phyloP scores from a whole-genome alignment of 2,888 invertebrate species.

The Mylabris sibirica region DNA sequence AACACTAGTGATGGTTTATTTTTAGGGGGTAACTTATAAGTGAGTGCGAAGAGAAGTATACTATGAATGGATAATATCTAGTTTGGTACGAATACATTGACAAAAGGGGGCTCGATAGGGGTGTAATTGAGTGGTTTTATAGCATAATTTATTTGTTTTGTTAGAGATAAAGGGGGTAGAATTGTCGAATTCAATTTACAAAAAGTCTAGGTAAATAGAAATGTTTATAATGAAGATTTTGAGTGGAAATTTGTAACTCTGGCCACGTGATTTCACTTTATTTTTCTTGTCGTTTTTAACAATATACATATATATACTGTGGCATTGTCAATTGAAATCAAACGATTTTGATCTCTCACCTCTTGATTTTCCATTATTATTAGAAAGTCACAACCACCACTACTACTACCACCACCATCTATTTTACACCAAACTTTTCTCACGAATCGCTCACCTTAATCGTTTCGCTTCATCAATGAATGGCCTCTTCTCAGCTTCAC shows the following conservation, averaged over 20 bases:
- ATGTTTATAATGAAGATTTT: background rate
- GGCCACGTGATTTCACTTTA: background rate
- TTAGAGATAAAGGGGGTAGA: slow-evolving; percentile 26
- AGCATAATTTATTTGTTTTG: slow-evolving; percentile 24
- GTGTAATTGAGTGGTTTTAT: slow-evolving; percentile 6
- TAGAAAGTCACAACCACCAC: background rate
- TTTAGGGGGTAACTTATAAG: background rate
- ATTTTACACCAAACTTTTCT: background rate
- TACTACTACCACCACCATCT: background rate
- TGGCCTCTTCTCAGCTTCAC: slow-evolving; percentile 85
- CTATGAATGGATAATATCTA: slow-evolving; percentile 8
- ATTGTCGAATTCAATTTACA: background rate
- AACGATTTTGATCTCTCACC: slow-evolving; percentile 12
- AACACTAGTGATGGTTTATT: background rate
- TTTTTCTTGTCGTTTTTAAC: background rate
- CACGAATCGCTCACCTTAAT: slow-evolving; percentile 69
- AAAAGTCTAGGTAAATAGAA: background rate
- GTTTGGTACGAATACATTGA: slow-evolving; percentile 2
- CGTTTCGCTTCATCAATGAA: slow-evolving; percentile 92
- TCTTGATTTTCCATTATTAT: slow-evolving; percentile 8
- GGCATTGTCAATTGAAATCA: background rate
- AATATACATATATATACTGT: background rate
- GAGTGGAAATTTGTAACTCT: background rate
- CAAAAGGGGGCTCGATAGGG: background rate
- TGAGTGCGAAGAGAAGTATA: background rate